Conservation (phyloP, 2,888 invertebrate genomes). For the Halictus quadricinctus region DNA sequence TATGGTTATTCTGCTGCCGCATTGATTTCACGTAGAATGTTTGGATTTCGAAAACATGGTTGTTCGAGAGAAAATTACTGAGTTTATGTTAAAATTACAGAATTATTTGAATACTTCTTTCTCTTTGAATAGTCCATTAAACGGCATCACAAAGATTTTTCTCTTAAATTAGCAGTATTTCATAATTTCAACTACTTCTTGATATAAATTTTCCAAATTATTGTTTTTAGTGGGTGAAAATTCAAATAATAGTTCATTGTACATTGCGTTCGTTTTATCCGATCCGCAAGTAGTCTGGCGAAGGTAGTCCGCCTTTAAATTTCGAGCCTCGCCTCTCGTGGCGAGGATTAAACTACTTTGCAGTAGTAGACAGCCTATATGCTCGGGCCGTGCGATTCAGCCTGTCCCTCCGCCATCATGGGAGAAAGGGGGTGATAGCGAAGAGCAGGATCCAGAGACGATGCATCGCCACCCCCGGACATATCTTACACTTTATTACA, state of each 20-base stretch:
- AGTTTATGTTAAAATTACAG: not conserved
- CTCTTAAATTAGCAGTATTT: no score
- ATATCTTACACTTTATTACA: slow-evolving; percentile 78
- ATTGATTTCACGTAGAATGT: not conserved
- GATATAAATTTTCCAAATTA: not conserved
- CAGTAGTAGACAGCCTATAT: slow-evolving; percentile 57
- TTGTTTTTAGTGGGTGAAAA: not conserved
- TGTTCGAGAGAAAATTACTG: not conserved
- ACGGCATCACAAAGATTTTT: no score
- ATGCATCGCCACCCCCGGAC: slow-evolving; percentile 66
- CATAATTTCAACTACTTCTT: not conserved
- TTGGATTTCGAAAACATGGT: not conserved
- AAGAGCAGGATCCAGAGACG: slow-evolving; percentile 37
- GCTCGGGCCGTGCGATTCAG: slow-evolving; percentile 50
- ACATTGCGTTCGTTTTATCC: not conserved
- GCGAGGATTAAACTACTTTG: slow-evolving; percentile 72
- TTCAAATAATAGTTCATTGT: no score
- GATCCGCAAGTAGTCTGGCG: slow-evolving; percentile 21
- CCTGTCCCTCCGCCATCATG: slow-evolving; percentile 6
- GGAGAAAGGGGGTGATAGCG: not conserved
- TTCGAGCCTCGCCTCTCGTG: slow-evolving; percentile 64
- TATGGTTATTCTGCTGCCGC: not conserved
- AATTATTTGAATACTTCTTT: not conserved
- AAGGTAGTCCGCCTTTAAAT: slow-evolving; percentile 60
- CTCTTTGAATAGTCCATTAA: no score